Evolutionary conservation across 2,888 invertebrate species (phyloP), one percentile per base, ranked within the genome.

Genomic region (Agriopis leucophaearia): DNA sequence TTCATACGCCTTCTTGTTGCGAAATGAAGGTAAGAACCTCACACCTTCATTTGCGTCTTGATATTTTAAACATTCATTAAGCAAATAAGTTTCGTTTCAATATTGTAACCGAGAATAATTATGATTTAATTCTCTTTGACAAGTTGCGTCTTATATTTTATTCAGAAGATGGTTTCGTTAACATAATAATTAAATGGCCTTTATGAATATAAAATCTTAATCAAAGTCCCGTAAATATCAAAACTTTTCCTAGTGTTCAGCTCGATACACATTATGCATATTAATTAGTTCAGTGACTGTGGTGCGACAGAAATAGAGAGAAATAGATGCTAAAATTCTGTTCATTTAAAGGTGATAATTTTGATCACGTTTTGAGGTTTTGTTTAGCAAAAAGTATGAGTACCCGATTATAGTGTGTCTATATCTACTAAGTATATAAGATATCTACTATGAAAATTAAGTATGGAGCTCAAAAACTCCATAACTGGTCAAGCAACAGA

Each of bases 141-240:
- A 88, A 84, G 80, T 82, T 82, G 80, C 78, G 77, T 85, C 89
- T 91, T 81, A 91, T 91, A 92, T 92, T 91, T 92, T 92, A 94
- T 94, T 92, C 93, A 93, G 88, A 89, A 88, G 89, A 85, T 87
- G 88, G 87, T 88, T 90, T 91, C 91, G 91, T 94, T 94, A 89
- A 89, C 92, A 93, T 93, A 91, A 90, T 93, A 93, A 93, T 93
- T 92, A 93, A 92, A 93, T 85, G 87, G 90, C 87, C 88, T 90
- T 92, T 90, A 91, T 93, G 93, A 93, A 94, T 93, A 92, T 86
- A 88, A 92, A 92, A 82, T 89, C 85, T 86, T 88, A 86, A 86
- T 88, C 87, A 88, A 90, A 92, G 88, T 89, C 87, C 84, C 81
- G 84, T 86, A 90, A 92, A 91, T 88, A 90, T 82, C 83, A 78